Percentiles rank a stretch among this genome's conserved stretches.
phyloP scores from a whole-genome alignment of 2,888 invertebrate genomes.

The Dolichopus griseipennis region DNA sequence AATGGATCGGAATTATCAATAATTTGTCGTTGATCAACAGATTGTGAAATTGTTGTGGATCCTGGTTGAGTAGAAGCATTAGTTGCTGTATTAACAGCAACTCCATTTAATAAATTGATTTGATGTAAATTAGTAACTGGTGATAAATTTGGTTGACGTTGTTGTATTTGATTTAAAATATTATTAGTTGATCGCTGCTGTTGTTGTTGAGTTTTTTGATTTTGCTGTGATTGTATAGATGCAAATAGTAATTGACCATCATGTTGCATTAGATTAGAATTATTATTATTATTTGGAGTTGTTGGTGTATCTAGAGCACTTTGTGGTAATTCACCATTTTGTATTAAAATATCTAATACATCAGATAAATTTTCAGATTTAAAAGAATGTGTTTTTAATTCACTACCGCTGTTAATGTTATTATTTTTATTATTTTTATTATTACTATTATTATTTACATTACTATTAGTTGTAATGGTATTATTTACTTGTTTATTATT shows the following conservation, averaged over 20 bases:
- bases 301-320: constrained; percentile 56
- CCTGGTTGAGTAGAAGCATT: constrained; percentile 24
- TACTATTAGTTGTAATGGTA: constrained; percentile 29
- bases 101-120: neutral
- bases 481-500: constrained; percentile 28
- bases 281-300: constrained; percentile 40
- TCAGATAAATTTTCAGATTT: constrained; percentile 50
- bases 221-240: constrained; percentile 26
- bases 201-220: constrained; percentile 21
- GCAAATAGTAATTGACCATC: constrained; percentile 27
- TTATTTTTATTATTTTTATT: neutral
- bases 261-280: constrained; percentile 29
- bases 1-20: constrained; percentile 12
- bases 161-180: neutral
- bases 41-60: constrained; percentile 21
- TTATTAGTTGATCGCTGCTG: constrained; percentile 23
- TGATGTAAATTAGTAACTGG: neutral
- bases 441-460: neutral
- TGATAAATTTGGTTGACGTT: constrained; percentile 16
- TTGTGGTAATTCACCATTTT: constrained; percentile 84
- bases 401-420: constrained; percentile 16
- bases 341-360: constrained; percentile 85
- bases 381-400: constrained; percentile 22
- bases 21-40: constrained; percentile 18
- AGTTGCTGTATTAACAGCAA: constrained; percentile 20